phyloP scores from a whole-genome alignment of 2,113 vertebrate species.

The Illadopsis cleaveri region DNA sequence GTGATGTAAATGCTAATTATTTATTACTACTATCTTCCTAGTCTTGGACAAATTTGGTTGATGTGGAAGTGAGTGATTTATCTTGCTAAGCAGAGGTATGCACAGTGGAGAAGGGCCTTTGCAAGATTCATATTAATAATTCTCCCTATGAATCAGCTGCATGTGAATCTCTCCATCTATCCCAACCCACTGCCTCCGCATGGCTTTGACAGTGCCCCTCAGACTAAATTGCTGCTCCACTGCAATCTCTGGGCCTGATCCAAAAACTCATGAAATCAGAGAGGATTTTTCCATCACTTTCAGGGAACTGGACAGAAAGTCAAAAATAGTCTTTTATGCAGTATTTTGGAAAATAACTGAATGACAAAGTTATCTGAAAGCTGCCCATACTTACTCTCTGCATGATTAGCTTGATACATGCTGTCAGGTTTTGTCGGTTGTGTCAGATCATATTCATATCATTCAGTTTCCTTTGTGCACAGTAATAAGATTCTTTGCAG shows the following conservation, averaged over 20 bases:
- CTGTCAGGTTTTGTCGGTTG: slow-evolving; percentile 47
- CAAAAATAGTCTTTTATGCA: not conserved
- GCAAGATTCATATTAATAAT: not conserved
- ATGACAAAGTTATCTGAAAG: not conserved
- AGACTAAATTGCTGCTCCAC: not conserved
- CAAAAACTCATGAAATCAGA: not conserved
- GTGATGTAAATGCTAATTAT: slow-evolving; percentile 59
- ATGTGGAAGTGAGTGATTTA: slow-evolving; percentile 11
- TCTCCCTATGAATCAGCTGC: not conserved
- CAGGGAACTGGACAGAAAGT: not conserved
- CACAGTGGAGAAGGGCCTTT: not conserved
- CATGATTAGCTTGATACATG: slow-evolving; percentile 30
- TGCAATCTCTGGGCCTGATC: not conserved
- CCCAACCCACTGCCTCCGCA: not conserved
- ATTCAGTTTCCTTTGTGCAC: not conserved
- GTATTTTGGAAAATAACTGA: slow-evolving; percentile 18
- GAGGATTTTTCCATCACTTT: not conserved
- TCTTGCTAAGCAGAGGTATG: slow-evolving; percentile 16
- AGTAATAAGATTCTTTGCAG: not conserved
- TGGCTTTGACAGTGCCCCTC: not conserved
- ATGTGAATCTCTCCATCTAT: not conserved
- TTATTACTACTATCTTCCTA: slow-evolving; percentile 55
- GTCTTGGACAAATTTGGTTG: not conserved
- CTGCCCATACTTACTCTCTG: not conserved
- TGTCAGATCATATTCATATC: slow-evolving; percentile 45